Conservation (phyloP, 2,113 vertebrate genomes). For the Heptranchias perlo region DNA sequence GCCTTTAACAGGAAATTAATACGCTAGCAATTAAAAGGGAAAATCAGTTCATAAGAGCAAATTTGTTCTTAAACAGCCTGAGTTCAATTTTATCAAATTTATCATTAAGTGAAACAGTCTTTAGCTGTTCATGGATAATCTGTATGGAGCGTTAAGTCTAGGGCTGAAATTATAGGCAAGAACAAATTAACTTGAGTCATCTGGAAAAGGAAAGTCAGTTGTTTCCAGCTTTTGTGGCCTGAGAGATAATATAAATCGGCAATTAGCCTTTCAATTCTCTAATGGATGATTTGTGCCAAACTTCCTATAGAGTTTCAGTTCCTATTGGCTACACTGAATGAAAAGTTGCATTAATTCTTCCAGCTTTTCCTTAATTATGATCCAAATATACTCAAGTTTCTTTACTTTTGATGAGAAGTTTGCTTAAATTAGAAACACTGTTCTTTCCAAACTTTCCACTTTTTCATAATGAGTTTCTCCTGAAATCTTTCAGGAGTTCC, state of each 20-base stretch:
- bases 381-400: background rate
- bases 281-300: background rate
- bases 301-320: background rate
- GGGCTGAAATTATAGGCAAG: background rate
- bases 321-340: background rate
- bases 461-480: background rate
- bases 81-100: background rate
- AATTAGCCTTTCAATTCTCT: background rate
- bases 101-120: background rate
- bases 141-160: background rate
- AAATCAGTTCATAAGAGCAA: background rate
- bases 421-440: background rate
- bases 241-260: background rate
- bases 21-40: background rate
- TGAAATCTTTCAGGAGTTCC: background rate
- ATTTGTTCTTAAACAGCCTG: background rate
- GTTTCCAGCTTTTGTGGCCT: background rate
- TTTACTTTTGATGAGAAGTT: background rate
- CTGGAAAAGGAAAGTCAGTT: background rate
- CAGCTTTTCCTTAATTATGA: background rate
- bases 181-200: background rate
- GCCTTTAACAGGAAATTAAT: background rate
- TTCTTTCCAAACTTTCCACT: background rate
- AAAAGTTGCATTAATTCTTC: background rate
- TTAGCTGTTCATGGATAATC: background rate